These are phyloP conservation scores for Ceramica pisi DNA, from an alignment of 2,888 invertebrate species.

Conservation along the genomic window DNA sequence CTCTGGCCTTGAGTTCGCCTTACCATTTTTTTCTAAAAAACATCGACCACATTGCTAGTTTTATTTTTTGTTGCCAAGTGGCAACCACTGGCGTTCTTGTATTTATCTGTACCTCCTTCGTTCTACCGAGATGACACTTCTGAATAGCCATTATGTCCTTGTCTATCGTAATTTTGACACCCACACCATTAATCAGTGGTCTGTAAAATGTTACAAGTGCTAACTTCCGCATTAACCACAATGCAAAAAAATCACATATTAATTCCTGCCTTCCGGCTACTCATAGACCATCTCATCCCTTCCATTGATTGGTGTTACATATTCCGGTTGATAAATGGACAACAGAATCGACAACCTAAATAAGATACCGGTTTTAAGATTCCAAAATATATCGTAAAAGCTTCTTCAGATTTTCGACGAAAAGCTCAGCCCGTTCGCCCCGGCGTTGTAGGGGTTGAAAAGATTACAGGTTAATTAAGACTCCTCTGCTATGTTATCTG, in stretches of 20 bases:
- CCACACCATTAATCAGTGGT: constrained; percentile 1
- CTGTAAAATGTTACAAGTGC: neutral
- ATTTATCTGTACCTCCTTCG: neutral
- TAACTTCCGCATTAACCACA: neutral
- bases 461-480: neutral
- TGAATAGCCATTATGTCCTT: neutral
- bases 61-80: neutral
- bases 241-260: neutral
- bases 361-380: neutral
- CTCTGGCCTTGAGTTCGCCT: too few relatives aligned
- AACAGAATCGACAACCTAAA: neutral
- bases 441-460: constrained; percentile 1
- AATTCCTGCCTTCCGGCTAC: neutral
- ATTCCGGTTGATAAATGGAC: neutral
- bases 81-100: neutral
- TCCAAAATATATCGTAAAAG: neutral
- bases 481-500: neutral
- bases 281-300: neutral
- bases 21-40: neutral
- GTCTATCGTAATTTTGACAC: constrained; percentile 7
- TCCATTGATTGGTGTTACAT: neutral
- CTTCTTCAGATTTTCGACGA: neutral
- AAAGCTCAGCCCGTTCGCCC: neutral
- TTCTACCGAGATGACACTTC: constrained; percentile 1
- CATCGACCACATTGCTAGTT: neutral